Percentiles rank a stretch among this genome's conserved stretches.
Evolutionary conservation across 1,140 invertebrate species (phyloP).

Genomic region (Nomia melanderi): DNA sequence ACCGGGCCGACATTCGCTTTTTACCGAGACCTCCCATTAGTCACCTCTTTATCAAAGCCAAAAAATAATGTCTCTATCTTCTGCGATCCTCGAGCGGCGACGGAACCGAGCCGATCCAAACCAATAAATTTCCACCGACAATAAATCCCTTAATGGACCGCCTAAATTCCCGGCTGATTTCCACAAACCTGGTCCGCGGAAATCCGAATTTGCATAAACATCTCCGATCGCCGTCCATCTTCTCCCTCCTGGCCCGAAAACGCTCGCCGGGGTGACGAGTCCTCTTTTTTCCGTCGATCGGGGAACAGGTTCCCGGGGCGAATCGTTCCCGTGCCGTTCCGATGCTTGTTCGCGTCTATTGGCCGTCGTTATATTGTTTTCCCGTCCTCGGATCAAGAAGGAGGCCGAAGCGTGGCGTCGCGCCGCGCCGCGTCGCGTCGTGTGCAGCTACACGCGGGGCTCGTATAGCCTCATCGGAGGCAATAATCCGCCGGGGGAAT

Average conservation of each 20-base stretch:
- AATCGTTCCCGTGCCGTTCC: neutral
- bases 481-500: constrained; percentile 75
- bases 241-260: too few species aligned
- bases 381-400: constrained; percentile 37
- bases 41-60: too few species aligned
- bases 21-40: too few species aligned
- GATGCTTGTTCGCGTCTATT: neutral
- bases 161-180: neutral
- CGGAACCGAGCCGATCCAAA: too few species aligned
- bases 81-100: too few species aligned
- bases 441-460: constrained; percentile 37
- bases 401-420: neutral
- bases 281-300: neutral
- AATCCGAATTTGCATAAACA: neutral
- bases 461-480: constrained; percentile 64
- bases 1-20: too few species aligned
- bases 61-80: too few species aligned
- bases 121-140: neutral
- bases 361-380: constrained; percentile 25
- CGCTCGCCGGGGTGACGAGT: too few species aligned
- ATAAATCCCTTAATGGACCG: neutral
- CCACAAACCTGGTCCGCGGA: neutral
- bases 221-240: too few species aligned
- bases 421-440: neutral
- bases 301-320: neutral